These are phyloP conservation scores for Hymenopus coronatus DNA, from an alignment of 2,888 invertebrate species.

Conservation along the genomic window DNA sequence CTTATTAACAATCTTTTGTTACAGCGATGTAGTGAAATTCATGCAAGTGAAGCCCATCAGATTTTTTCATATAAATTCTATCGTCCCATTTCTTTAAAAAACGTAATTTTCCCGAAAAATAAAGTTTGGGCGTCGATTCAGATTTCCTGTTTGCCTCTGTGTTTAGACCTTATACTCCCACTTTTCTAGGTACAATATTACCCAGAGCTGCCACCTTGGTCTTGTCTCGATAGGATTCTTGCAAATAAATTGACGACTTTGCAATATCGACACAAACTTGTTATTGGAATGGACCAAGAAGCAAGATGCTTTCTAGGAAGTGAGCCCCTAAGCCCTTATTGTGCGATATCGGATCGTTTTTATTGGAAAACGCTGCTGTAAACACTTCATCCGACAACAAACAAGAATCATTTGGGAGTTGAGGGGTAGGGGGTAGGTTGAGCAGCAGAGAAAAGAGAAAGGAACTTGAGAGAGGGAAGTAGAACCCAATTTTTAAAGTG, in stretches of 20 bases:
- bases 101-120: too few species aligned
- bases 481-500: background rate
- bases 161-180: too few species aligned
- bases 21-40: too few species aligned
- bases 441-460: background rate
- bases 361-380: background rate
- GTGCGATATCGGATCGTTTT: background rate
- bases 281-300: background rate
- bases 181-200: too few species aligned
- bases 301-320: background rate
- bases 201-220: too few species aligned
- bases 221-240: background rate
- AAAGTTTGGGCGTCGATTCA: too few species aligned
- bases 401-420: background rate
- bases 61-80: too few species aligned
- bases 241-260: background rate
- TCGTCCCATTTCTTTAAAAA: too few species aligned
- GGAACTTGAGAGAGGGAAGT: background rate
- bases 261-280: background rate
- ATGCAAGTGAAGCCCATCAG: too few species aligned
- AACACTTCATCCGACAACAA: background rate
- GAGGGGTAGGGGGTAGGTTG: too few species aligned
- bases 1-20: too few species aligned
- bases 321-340: background rate
- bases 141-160: too few species aligned